Evolutionary conservation across 2,113 vertebrate genomes (phyloP).

Genomic region (Pollimyrus isidori): DNA sequence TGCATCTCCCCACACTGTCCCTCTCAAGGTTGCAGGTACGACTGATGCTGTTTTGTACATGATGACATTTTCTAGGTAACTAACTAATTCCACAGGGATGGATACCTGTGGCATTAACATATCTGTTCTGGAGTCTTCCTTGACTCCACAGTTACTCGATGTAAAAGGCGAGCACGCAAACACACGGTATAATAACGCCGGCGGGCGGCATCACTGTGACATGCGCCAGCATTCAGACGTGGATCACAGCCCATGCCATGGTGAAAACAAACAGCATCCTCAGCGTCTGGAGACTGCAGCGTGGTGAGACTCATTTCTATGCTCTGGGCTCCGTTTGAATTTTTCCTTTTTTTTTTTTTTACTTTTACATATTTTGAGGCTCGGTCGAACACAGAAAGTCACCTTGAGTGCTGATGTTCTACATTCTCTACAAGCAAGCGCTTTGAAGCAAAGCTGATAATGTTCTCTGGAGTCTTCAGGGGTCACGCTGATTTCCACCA

Average conservation of each 20-base stretch:
- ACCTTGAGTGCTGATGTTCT: slow-evolving; percentile 9
- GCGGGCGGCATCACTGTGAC: slow-evolving; percentile 28
- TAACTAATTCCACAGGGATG: not conserved
- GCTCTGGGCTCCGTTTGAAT: not conserved
- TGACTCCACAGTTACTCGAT: not conserved
- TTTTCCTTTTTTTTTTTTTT: not conserved
- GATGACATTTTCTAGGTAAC: not conserved
- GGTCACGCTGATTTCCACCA: slow-evolving; percentile 1
- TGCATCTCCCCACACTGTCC: not conserved
- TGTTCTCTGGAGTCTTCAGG: not conserved
- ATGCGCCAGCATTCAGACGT: slow-evolving; percentile 14
- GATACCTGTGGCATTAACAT: not conserved
- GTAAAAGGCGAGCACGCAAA: not conserved
- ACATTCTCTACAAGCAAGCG: not conserved
- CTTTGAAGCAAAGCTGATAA: slow-evolving; percentile 6
- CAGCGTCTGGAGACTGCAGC: not conserved
- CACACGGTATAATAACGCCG: not conserved
- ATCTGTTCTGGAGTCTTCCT: not conserved
- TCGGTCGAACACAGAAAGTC: not conserved
- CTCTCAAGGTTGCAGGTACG: not conserved
- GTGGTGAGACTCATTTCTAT: not conserved
- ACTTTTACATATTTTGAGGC: not conserved
- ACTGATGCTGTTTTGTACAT: not conserved
- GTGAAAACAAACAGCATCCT: not conserved
- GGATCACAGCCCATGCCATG: not conserved